Evolutionary conservation across 2,888 invertebrate genomes (phyloP).

Genomic region (Acanthosepion lycidas): DNA sequence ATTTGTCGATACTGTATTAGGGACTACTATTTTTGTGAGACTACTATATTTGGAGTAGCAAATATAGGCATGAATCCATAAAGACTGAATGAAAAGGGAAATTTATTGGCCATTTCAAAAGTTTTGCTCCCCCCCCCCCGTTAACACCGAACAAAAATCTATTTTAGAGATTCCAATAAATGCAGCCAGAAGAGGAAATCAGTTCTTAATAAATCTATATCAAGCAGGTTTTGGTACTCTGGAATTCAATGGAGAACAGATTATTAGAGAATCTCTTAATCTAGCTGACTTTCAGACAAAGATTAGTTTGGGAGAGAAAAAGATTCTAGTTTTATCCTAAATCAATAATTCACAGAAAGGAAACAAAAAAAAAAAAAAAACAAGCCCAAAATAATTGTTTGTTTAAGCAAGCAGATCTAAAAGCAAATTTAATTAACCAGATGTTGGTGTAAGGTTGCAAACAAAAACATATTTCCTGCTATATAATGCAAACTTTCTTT

Average conservation of each 20-base stretch:
- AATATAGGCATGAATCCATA: neutral
- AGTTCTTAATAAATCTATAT: neutral
- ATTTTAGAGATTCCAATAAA: neutral
- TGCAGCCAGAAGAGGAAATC: neutral
- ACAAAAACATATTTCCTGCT: too few relatives aligned
- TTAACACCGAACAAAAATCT: neutral
- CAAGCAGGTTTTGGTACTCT: neutral
- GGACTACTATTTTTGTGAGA: neutral
- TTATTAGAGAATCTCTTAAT: neutral
- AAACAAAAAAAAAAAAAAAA: too few relatives aligned
- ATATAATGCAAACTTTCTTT: too few relatives aligned
- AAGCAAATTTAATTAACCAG: too few relatives aligned
- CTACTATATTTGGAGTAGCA: neutral
- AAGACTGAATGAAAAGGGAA: neutral
- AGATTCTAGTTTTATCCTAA: neutral
- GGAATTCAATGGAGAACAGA: neutral
- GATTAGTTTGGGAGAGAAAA: neutral
- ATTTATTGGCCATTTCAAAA: neutral
- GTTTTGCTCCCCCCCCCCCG: neutral
- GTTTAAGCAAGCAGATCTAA: too few relatives aligned
- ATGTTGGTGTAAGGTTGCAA: too few relatives aligned
- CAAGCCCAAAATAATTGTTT: too few relatives aligned
- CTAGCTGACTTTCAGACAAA: neutral
- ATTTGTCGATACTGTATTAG: neutral
- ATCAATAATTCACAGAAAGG: neutral